Conservation (phyloP, 2,888 invertebrate species). For the Ichneumon xanthorius region DNA sequence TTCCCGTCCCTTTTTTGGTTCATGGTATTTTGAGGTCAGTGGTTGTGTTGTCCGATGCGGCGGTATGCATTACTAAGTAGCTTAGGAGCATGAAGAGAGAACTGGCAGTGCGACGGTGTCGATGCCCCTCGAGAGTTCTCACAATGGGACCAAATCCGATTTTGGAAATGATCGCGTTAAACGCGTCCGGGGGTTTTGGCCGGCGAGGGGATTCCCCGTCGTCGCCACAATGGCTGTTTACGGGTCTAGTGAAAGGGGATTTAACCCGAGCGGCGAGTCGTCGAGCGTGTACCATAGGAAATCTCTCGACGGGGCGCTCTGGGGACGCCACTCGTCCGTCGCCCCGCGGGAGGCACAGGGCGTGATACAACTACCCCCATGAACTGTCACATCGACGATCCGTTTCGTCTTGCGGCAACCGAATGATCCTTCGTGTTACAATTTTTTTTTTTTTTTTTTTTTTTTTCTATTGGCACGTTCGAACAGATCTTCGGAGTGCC, state of each 20-base stretch:
- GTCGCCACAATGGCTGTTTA: constrained; percentile 78
- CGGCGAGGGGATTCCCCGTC: constrained; percentile 65
- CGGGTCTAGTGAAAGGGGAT: constrained; percentile 77
- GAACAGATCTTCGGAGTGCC: constrained; percentile 3
- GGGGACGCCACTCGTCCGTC: constrained; percentile 39
- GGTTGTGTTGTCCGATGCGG: constrained; percentile 73
- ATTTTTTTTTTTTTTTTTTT: background rate
- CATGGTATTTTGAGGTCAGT: background rate
- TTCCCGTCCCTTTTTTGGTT: background rate
- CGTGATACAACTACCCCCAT: constrained; percentile 45
- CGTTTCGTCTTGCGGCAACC: background rate
- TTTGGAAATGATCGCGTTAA: constrained; percentile 83
- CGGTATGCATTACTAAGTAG: constrained; percentile 80
- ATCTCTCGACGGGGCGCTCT: constrained; percentile 57
- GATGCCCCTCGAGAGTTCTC: constrained; percentile 59
- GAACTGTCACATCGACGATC: constrained; percentile 19
- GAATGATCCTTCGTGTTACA: background rate
- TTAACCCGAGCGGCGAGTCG: constrained; percentile 65
- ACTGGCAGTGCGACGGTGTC: constrained; percentile 61
- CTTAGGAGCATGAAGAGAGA: constrained; percentile 69
- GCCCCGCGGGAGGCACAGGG: constrained; percentile 37
- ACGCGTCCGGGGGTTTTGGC: constrained; percentile 78
- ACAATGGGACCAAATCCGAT: constrained; percentile 82
- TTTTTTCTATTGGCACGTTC: background rate
- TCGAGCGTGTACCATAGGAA: constrained; percentile 33